Evolutionary conservation across 2,888 invertebrate species (phyloP).

Genomic region (Trachelus troglodyta): DNA sequence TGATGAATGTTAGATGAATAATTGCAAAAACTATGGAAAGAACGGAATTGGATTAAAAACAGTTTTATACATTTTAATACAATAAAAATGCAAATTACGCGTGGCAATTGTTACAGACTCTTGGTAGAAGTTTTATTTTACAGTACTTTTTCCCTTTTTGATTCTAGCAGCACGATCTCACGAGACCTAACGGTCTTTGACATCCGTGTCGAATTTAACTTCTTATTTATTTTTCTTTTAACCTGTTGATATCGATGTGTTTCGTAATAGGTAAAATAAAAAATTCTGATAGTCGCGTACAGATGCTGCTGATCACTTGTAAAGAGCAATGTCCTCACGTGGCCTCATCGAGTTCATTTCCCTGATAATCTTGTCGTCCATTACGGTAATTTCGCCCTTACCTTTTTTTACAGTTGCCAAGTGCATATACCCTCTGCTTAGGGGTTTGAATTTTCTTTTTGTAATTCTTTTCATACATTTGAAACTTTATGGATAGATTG

Average conservation of each 20-base stretch:
- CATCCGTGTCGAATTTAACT: background rate
- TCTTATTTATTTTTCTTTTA: background rate
- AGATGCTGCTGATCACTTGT: slow-evolving; percentile 31
- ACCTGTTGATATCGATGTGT: background rate
- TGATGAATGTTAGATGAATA: background rate
- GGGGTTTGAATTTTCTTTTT: background rate
- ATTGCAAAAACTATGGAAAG: background rate
- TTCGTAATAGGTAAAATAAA: background rate
- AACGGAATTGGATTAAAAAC: background rate
- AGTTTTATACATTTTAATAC: background rate
- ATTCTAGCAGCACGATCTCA: background rate
- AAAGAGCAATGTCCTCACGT: slow-evolving; percentile 50
- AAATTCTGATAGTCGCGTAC: background rate
- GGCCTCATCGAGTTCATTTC: slow-evolving; percentile 38
- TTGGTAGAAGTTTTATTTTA: background rate
- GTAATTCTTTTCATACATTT: background rate
- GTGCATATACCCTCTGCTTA: background rate
- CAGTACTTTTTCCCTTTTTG: background rate
- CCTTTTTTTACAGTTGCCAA: slow-evolving; percentile 24
- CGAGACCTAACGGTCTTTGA: background rate
- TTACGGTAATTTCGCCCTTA: slow-evolving; percentile 48
- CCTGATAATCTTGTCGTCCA: slow-evolving; percentile 12
- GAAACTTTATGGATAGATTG: background rate
- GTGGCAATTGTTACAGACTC: background rate
- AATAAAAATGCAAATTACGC: background rate